Evolutionary conservation across 2,113 vertebrate genomes (phyloP), one percentile per base, ranked within the genome.

Genomic region (Acrocephalus arundinaceus): DNA sequence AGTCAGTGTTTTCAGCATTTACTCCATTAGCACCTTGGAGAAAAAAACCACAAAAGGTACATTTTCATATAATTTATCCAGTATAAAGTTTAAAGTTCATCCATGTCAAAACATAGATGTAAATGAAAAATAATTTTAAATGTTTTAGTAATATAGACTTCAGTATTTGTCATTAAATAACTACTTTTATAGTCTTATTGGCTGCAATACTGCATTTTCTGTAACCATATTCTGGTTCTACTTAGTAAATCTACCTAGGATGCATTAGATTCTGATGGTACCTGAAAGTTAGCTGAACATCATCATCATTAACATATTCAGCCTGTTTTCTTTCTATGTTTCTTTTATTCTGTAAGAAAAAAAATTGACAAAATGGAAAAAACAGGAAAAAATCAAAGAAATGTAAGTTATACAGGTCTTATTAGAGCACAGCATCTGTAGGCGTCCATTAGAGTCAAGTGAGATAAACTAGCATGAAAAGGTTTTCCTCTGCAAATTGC

Each of bases 391-490:
- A 4, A 70, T 39, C 67, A 95, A 58, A n/a, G 11, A 15, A 91
- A 35, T 46, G 27, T 85, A 62, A 77, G 11, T n/a, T 14, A 46
- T 19, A 85, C 77, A 14, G 1, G 6, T 41, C 39, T 77, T 86
- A 79, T 95, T 97, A 48, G 65, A 75, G 57, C 39, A 74, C 31
- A 78, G 5, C 17, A 59, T 88, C 31, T 95, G 8, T 21, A 82
- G 46, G 37, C 31, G 71, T 91, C 54, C 62, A 59, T 96, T 96
- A 94, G 59, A 83, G 70, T 96, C 77, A 96, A 94, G 15, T 68
- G 33, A 95, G 39, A 62, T 54, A 45, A 79, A 57, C 6, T 71
- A 76, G 6, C 37, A 37, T 67, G 24, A 66, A 83, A 83, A 95
- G 11, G 6, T 75, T 67, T 93, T 96, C 74, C 68, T 87, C 82